phyloP scores from a whole-genome alignment of 2,888 invertebrate genomes.

The Phania funesta region DNA sequence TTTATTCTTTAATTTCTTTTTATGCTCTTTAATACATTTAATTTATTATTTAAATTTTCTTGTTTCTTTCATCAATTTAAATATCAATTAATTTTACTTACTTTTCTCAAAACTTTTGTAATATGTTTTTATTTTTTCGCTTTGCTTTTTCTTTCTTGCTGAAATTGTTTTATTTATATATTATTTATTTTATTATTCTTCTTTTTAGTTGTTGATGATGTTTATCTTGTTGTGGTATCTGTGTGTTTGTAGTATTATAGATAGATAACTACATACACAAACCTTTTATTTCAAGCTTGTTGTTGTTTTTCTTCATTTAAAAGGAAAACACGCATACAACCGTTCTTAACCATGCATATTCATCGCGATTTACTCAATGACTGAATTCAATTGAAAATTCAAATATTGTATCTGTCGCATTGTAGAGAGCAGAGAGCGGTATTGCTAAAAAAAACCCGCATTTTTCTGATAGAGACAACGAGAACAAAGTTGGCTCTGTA shows the following conservation, averaged over 20 bases:
- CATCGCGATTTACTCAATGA: slow-evolving; percentile 78
- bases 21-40: slow-evolving; percentile 3
- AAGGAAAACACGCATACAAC: slow-evolving; percentile 71
- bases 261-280: slow-evolving; percentile 52
- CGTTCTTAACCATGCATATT: slow-evolving; percentile 74
- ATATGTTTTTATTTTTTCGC: slow-evolving; percentile 43
- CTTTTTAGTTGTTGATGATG: slow-evolving; percentile 51
- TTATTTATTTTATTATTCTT: slow-evolving; percentile 55
- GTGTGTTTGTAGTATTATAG: slow-evolving; percentile 42
- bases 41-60: slow-evolving; percentile 20
- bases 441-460: slow-evolving; percentile 1
- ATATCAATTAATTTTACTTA: slow-evolving; percentile 16
- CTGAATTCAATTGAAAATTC: slow-evolving; percentile 72
- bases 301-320: slow-evolving; percentile 57
- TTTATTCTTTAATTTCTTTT: background rate
- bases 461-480: background rate
- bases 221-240: slow-evolving; percentile 41
- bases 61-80: slow-evolving; percentile 16
- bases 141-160: slow-evolving; percentile 48
- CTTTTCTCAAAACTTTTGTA: slow-evolving; percentile 16
- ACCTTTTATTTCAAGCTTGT: slow-evolving; percentile 45
- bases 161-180: slow-evolving; percentile 61
- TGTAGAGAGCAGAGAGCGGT: slow-evolving; percentile 63
- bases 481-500: background rate
- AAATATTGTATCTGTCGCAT: slow-evolving; percentile 62